These are phyloP conservation scores for Rhinopomastus cyanomelas DNA, from an alignment of 2,113 vertebrate species.

Conservation along the genomic window DNA sequence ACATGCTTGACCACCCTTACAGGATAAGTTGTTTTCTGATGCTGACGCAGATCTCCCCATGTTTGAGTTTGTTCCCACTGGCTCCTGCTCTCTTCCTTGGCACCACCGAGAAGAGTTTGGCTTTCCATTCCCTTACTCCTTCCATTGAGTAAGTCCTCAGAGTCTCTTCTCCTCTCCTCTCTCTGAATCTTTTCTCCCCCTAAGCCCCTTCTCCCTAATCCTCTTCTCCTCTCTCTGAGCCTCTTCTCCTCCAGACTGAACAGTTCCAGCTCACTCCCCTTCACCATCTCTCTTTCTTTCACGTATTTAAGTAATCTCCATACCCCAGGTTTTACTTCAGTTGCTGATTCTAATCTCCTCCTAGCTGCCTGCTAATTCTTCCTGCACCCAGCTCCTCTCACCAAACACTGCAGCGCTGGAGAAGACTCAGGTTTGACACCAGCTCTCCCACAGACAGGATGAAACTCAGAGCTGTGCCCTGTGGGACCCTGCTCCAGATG, in stretches of 20 bases:
- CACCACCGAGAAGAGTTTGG: neutral
- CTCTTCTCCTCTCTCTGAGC: neutral
- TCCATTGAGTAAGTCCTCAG: fast-evolving
- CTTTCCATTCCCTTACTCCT: neutral
- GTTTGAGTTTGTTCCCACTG: neutral
- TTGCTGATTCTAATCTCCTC: neutral
- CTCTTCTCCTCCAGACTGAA: neutral
- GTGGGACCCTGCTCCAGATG: neutral
- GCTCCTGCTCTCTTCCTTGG: neutral
- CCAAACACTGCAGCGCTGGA: neutral
- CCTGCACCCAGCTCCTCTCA: neutral
- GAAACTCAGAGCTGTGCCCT: neutral
- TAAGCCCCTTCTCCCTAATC: too few relatives aligned
- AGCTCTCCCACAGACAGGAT: neutral
- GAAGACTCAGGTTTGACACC: neutral
- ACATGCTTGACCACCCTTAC: neutral
- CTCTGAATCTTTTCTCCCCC: too few relatives aligned
- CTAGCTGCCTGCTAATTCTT: neutral
- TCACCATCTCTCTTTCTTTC: neutral
- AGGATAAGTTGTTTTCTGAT: neutral
- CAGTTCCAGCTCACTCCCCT: too few relatives aligned
- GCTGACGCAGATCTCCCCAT: neutral
- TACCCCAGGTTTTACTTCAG: neutral
- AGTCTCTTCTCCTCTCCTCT: too few relatives aligned
- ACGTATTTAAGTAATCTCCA: neutral